Conservation (phyloP, 2,113 vertebrate genomes). For the Pandion haliaetus region DNA sequence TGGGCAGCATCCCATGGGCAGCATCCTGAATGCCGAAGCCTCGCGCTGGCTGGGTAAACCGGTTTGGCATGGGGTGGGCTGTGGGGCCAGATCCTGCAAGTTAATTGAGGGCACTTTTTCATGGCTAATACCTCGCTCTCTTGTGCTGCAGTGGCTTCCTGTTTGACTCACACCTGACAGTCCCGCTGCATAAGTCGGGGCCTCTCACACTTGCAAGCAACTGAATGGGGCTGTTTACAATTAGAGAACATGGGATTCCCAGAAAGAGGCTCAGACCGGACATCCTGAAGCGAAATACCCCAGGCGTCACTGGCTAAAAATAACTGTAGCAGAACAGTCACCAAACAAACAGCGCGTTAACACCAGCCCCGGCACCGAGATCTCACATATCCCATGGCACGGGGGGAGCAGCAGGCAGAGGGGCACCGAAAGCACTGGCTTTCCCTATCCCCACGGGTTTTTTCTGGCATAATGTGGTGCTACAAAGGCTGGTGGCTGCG, state of each 20-base stretch:
- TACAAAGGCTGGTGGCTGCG: neutral
- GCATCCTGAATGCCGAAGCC: accelerated
- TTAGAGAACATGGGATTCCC: conserved; percentile 76
- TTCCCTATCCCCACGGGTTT: neutral
- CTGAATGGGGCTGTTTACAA: conserved; percentile 79
- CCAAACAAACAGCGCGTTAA: neutral
- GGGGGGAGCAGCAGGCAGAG: neutral
- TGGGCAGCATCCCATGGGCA: neutral
- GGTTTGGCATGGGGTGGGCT: neutral
- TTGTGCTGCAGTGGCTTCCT: conserved; percentile 60
- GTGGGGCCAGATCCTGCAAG: accelerated
- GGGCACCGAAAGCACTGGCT: neutral
- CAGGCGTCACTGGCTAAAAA: conserved; percentile 76
- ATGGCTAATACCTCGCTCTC: accelerated
- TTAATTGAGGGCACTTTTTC: neutral
- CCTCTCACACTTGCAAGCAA: neutral
- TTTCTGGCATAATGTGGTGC: neutral
- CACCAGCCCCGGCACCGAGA: neutral
- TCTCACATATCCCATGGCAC: neutral
- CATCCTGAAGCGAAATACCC: conserved; percentile 78
- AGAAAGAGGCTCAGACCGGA: conserved; percentile 81
- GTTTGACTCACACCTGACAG: conserved; percentile 76
- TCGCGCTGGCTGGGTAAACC: accelerated
- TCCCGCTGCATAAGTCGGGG: neutral
- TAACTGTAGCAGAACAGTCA: conserved; percentile 47